Percentiles rank a stretch among this genome's conserved stretches.
Evolutionary conservation across 92 coral and sea anemone species (phyloP).

Genomic region (Phymanthus crucifer): DNA sequence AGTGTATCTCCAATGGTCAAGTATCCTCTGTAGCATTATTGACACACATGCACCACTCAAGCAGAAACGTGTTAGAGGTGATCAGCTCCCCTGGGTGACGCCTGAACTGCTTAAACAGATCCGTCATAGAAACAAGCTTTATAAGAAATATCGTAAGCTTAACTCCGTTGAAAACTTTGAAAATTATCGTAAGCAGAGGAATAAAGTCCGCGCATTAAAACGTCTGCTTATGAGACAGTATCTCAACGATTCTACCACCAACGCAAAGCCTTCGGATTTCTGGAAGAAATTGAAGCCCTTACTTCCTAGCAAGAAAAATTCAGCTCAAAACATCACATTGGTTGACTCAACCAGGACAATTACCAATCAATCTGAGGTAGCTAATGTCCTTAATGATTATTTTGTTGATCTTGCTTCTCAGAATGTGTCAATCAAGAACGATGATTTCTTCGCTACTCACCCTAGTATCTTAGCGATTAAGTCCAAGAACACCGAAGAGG

Average conservation of each 20-base stretch:
- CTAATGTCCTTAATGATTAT: conserved; percentile 26
- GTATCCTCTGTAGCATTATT: neutral
- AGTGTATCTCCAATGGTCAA: neutral
- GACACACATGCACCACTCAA: conserved; percentile 16
- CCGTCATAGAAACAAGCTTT: conserved; percentile 19
- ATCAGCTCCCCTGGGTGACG: conserved; percentile 23
- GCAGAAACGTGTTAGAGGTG: conserved; percentile 28
- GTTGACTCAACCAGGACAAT: neutral
- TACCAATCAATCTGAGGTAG: neutral
- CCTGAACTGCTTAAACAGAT: conserved; percentile 23
- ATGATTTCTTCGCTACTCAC: conserved; percentile 17
- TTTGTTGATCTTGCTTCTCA: conserved; percentile 28
- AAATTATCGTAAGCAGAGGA: conserved; percentile 9
- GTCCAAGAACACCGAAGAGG: neutral
- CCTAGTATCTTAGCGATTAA: conserved; percentile 24
- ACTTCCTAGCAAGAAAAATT: conserved; percentile 27
- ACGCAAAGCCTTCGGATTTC: conserved; percentile 18
- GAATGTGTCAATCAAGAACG: conserved; percentile 10
- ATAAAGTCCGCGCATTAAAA: conserved; percentile 18
- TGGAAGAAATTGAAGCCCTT: conserved; percentile 57
- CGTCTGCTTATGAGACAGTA: conserved; percentile 27
- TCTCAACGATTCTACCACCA: conserved; percentile 13
- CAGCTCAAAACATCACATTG: conserved; percentile 13
- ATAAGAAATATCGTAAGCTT: conserved; percentile 24
- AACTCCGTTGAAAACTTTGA: conserved; percentile 23